Evolutionary conservation across 2,113 vertebrate species (phyloP).

Genomic region (Mustela nigripes): DNA sequence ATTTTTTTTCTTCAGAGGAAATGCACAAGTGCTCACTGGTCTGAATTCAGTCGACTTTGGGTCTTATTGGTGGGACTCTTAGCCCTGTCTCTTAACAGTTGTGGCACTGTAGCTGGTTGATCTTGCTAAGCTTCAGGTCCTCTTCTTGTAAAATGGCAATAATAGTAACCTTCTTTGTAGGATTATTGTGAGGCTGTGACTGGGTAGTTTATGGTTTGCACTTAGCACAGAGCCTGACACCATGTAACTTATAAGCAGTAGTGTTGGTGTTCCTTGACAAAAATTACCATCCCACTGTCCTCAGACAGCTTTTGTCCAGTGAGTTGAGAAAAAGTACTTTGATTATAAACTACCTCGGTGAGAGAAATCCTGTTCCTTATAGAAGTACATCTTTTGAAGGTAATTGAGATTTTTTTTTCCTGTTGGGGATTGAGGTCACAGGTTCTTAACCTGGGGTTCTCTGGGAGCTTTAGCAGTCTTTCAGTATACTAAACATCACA

Average conservation of each 20-base stretch:
- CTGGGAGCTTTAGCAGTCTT: background rate
- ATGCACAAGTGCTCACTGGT: background rate
- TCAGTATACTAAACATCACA: background rate
- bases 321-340: background rate
- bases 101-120: too few species aligned
- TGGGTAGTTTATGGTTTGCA: background rate
- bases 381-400: background rate
- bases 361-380: background rate
- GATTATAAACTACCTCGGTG: background rate
- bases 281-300: background rate
- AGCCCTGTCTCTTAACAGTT: background rate
- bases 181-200: background rate
- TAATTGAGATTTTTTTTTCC: background rate
- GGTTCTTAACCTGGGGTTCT: background rate
- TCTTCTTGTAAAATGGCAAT: background rate
- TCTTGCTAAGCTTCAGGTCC: background rate
- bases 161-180: background rate
- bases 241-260: background rate
- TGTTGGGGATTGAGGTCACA: background rate
- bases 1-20: background rate
- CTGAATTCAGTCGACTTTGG: background rate
- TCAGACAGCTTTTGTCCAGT: background rate
- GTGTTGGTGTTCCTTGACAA: background rate
- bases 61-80: background rate
- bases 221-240: too few species aligned